phyloP scores from a whole-genome alignment of 2,888 invertebrate genomes.

The Melipona bicolor region DNA sequence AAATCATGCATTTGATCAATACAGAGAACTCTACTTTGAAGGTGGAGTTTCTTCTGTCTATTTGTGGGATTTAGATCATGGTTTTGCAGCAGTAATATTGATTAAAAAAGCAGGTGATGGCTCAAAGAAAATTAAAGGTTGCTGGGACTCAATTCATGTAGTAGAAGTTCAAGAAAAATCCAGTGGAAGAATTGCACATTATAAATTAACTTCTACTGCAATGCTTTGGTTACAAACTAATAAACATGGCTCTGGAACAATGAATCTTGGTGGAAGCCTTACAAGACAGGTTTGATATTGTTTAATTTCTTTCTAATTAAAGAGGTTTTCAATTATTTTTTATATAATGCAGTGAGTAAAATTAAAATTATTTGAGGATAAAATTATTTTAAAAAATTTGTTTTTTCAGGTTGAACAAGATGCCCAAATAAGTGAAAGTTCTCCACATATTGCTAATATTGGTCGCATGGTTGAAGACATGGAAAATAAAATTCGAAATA shows the following conservation, averaged over 20 bases:
- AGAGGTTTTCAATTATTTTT: not conserved
- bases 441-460: slow-evolving; percentile 99
- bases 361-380: not conserved
- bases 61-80: slow-evolving; percentile 99
- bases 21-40: slow-evolving; percentile 99
- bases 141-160: slow-evolving; percentile 99
- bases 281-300: slow-evolving; percentile 92
- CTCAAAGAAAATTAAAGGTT: slow-evolving; percentile 99
- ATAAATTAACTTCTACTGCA: slow-evolving; percentile 99
- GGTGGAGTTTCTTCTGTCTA: slow-evolving; percentile 99
- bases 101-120: slow-evolving; percentile 99
- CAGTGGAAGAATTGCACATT: slow-evolving; percentile 96
- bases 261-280: slow-evolving; percentile 99
- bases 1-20: slow-evolving; percentile 99
- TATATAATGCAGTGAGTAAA: too few relatives aligned
- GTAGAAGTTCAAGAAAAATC: slow-evolving; percentile 99
- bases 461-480: slow-evolving; percentile 99
- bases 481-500: slow-evolving; percentile 99
- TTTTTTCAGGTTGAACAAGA: slow-evolving; percentile 93
- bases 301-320: not conserved
- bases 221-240: slow-evolving; percentile 99
- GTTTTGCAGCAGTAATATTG: slow-evolving; percentile 98
- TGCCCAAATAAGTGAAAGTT: slow-evolving; percentile 94
- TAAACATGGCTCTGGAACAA: slow-evolving; percentile 97
- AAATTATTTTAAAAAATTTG: not conserved